Percentiles rank a stretch among this genome's conserved stretches.
phyloP scores from a whole-genome alignment of 2,888 invertebrate species.

The Euproctis similis region DNA sequence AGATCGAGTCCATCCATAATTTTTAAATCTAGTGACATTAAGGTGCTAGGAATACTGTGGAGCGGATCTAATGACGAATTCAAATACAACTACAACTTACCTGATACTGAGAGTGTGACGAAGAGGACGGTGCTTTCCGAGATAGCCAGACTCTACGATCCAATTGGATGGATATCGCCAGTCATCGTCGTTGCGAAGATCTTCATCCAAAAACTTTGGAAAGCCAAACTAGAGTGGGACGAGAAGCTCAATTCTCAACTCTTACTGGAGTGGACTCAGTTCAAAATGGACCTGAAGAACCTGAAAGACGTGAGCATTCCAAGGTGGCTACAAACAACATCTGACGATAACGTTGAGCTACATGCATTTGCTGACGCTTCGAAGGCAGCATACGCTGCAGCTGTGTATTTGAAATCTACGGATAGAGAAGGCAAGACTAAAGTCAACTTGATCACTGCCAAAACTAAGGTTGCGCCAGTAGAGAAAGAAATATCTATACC shows the following conservation, averaged over 20 bases:
- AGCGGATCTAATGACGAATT: constrained; percentile 2
- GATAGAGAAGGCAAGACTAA: not conserved
- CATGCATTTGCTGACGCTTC: constrained; percentile 6
- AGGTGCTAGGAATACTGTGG: constrained; percentile 6
- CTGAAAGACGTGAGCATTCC: not conserved
- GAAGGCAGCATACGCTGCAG: constrained; percentile 2
- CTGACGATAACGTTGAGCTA: not conserved
- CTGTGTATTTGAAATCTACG: not conserved
- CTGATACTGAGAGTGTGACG: not conserved
- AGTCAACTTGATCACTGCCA: not conserved
- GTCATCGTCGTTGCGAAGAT: not conserved
- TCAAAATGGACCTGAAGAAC: not conserved
- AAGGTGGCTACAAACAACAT: not conserved
- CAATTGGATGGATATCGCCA: constrained; percentile 2
- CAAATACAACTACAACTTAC: not conserved
- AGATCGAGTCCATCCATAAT: not conserved
- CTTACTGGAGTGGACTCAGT: not conserved
- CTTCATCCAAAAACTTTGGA: constrained; percentile 4
- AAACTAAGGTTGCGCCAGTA: constrained; percentile 1
- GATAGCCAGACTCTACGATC: constrained; percentile 1
- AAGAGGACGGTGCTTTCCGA: constrained; percentile 1
- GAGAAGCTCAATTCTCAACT: not conserved
- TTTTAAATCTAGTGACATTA: constrained; percentile 1
- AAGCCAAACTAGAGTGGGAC: not conserved
- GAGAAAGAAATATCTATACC: constrained; percentile 1